phyloP scores from a whole-genome alignment of 2,797 vertebrate species.

The Parambassis ranga region DNA sequence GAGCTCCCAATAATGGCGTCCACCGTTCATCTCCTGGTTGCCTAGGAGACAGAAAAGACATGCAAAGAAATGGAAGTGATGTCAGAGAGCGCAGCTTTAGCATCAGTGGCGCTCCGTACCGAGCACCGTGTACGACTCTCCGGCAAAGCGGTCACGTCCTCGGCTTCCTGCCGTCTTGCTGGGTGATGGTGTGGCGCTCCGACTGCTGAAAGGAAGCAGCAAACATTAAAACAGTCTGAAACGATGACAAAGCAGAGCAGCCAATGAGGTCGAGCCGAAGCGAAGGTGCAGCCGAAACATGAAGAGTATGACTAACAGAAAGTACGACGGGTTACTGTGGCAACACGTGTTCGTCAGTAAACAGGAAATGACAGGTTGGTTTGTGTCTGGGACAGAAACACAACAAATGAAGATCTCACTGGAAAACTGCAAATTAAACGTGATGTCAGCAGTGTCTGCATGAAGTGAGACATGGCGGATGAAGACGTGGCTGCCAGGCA shows the following conservation, averaged over 20 bases:
- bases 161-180: constrained; percentile 82
- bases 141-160: constrained; percentile 89
- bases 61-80: not conserved
- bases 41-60: constrained; percentile 68
- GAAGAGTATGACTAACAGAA: not conserved
- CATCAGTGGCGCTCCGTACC: constrained; percentile 73
- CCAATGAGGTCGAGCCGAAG: constrained; percentile 30
- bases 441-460: constrained; percentile 26
- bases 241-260: not conserved
- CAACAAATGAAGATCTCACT: not conserved
- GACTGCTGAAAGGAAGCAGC: constrained; percentile 42
- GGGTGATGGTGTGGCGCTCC: constrained; percentile 88
- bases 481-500: constrained; percentile 32
- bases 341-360: too few relatives aligned
- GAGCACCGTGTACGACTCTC: constrained; percentile 94
- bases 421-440: not conserved
- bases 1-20: constrained; percentile 94
- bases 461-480: constrained; percentile 32
- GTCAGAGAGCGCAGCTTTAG: not conserved
- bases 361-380: too few relatives aligned
- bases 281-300: constrained; percentile 27
- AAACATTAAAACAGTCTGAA: not conserved
- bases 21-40: constrained; percentile 84
- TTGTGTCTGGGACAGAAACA: not conserved
- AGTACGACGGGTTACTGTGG: not conserved